Evolutionary conservation across 2,888 invertebrate genomes (phyloP), one percentile per base, ranked within the genome.

Genomic region (Neoascia interrupta): DNA sequence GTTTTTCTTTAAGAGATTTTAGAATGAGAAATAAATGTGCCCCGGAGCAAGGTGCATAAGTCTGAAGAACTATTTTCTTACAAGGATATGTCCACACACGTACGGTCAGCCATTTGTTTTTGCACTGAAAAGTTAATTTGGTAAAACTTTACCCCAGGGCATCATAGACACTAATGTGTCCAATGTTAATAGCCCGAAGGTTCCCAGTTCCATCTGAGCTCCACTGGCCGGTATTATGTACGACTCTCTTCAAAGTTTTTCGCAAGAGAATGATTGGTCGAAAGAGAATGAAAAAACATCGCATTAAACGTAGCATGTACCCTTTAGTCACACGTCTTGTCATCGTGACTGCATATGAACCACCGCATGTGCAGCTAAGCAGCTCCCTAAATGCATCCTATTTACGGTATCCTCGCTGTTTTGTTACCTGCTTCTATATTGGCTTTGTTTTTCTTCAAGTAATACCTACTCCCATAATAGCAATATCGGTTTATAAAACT

Each of bases 81-180:
- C n/a, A n/a, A n/a, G n/a, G n/a, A n/a, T n/a, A n/a, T n/a, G n/a
- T n/a, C n/a, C n/a, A n/a, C n/a, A n/a, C n/a, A n/a, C n/a, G n/a
- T n/a, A n/a, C n/a, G n/a, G n/a, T n/a, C n/a, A n/a, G 28, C 47
- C 60, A 23, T 21, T 36, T 60, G 21, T 34, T 34, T 60, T 34
- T 19, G 15, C 23, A 43, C 28, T 26, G 10, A 58, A 43, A 43
- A 43, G 31, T 49, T 8, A 19, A 19, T 51, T 39, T 39, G 39
- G 15, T 49, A 39, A 61, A 61, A 61, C 60, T 18, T 49, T 49
- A 49, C 61, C 39, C 61, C 19, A 19, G 49, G 47, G 58, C 34
- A 21, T 58, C 58, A 18, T 58, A n/a, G 15, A 21, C 21, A 3
- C 21, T 45, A 58, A 43, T 58, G 43, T 34, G 15, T 21, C 41